These are phyloP conservation scores for Plectropomus leopardus DNA, from an alignment of 2,113 vertebrate species.

Conservation along the genomic window DNA sequence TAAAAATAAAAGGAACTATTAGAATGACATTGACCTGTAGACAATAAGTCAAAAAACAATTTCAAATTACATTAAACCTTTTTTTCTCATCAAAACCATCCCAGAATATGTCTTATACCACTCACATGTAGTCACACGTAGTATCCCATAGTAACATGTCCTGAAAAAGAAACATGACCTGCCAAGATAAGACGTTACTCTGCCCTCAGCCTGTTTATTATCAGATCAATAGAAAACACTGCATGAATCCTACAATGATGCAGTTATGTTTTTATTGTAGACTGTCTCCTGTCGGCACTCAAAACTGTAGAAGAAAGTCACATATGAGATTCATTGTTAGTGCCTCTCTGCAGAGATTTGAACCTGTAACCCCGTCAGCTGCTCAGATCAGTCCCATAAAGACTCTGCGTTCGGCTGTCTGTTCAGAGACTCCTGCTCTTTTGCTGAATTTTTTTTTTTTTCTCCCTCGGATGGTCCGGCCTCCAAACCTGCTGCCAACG, in stretches of 20 bases:
- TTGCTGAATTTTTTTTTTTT: slow-evolving; percentile 2
- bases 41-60: too few relatives aligned
- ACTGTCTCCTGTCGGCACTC: background rate
- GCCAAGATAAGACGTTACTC: too few relatives aligned
- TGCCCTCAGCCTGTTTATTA: background rate
- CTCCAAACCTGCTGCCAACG: slow-evolving; percentile 48
- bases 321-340: slow-evolving; percentile 21
- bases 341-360: slow-evolving; percentile 13
- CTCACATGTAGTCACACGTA: too few relatives aligned
- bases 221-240: background rate
- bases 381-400: slow-evolving; percentile 27
- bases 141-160: too few relatives aligned
- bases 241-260: background rate
- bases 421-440: slow-evolving; percentile 40
- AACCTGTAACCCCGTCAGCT: slow-evolving; percentile 36
- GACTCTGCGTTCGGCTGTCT: slow-evolving; percentile 12
- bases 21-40: too few relatives aligned
- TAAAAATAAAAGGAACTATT: too few relatives aligned
- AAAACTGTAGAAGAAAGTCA: background rate
- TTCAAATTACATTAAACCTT: too few relatives aligned
- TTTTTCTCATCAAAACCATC: too few relatives aligned
- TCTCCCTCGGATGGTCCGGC: slow-evolving; percentile 27
- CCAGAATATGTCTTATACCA: too few relatives aligned
- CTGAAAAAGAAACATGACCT: too few relatives aligned
- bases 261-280: background rate